These are phyloP conservation scores for Cosmia pyralina DNA, from an alignment of 2,888 invertebrate genomes.

Conservation along the genomic window DNA sequence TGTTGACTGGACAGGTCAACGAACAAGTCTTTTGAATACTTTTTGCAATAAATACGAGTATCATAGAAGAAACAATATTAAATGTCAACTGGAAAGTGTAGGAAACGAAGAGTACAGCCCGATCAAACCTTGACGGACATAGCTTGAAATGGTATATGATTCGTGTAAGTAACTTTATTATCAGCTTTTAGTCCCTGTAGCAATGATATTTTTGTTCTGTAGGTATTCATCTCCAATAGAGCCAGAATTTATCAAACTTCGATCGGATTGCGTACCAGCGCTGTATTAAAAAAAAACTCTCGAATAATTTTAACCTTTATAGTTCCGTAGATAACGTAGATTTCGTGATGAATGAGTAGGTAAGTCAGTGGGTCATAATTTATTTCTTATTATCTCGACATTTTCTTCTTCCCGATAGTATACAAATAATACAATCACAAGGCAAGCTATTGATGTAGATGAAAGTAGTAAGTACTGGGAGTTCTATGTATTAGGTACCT, in stretches of 20 bases:
- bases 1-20: conserved; percentile 16
- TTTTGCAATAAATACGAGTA: conserved; percentile 11
- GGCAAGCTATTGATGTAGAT: conserved; percentile 15
- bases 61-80: neutral
- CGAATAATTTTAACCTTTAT: neutral
- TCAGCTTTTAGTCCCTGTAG: no score
- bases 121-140: neutral
- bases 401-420: conserved; percentile 21
- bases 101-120: neutral
- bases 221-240: no score
- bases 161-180: no score
- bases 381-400: conserved; percentile 18
- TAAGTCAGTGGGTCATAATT: conserved; percentile 16
- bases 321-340: neutral
- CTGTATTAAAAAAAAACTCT: no score
- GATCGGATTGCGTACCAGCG: no score
- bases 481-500: conserved; percentile 31
- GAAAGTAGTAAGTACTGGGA: conserved; percentile 34
- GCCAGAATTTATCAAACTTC: no score
- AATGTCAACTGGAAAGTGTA: neutral
- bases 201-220: no score
- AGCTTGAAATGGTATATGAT: no score
- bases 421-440: neutral
- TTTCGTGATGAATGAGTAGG: conserved; percentile 21
- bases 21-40: conserved; percentile 7